Conservation (phyloP, 2,113 vertebrate genomes). For the Upupa epops region DNA sequence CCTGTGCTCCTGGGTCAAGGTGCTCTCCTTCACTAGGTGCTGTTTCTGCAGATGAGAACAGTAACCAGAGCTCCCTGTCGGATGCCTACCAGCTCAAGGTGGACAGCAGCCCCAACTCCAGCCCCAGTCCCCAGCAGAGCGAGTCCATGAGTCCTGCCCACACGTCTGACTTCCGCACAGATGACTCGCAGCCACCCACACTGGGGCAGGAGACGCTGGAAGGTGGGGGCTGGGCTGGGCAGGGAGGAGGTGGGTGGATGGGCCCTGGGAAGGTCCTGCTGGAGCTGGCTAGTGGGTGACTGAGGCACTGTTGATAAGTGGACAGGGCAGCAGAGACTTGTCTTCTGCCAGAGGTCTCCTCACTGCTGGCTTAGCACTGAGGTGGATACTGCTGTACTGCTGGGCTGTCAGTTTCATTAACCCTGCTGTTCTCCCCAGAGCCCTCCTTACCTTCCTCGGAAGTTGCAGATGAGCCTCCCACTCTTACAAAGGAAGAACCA, state of each 20-base stretch:
- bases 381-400: neutral
- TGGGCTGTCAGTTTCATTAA: neutral
- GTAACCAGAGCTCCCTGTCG: slow-evolving; percentile 96
- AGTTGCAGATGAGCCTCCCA: slow-evolving; percentile 95
- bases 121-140: slow-evolving; percentile 91
- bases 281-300: rapidly evolving
- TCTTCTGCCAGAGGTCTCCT: neutral
- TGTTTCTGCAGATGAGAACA: slow-evolving; percentile 90
- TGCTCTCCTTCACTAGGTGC: slow-evolving; percentile 52
- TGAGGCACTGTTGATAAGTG: neutral
- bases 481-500: slow-evolving; percentile 94
- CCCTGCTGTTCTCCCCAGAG: slow-evolving; percentile 71
- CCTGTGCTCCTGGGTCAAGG: neutral
- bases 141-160: slow-evolving; percentile 90
- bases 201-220: slow-evolving; percentile 93
- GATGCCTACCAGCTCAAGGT: slow-evolving; percentile 93
- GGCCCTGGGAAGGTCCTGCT: neutral
- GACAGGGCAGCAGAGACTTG: neutral
- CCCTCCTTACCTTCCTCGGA: slow-evolving; percentile 86
- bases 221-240: slow-evolving; percentile 71
- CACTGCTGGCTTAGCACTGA: neutral
- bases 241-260: neutral
- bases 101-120: slow-evolving; percentile 92
- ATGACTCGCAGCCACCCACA: slow-evolving; percentile 94
- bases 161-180: slow-evolving; percentile 84